These are phyloP conservation scores for Clanis bilineata DNA, from an alignment of 2,888 invertebrate species.

Conservation along the genomic window DNA sequence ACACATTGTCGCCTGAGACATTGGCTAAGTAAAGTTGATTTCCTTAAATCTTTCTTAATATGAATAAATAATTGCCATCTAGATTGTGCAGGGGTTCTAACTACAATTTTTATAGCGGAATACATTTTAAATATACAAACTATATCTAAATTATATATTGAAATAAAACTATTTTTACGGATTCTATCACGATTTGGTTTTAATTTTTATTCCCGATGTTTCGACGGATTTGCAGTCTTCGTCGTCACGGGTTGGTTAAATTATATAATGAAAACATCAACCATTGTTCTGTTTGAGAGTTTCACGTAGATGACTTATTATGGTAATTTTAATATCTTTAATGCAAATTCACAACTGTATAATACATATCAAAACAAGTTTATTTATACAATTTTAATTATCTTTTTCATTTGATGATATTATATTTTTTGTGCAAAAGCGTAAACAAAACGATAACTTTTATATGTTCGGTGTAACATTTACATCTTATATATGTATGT, in stretches of 20 bases:
- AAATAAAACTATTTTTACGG: no score
- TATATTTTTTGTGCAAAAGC: neutral
- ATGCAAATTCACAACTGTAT: neutral
- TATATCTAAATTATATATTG: no score
- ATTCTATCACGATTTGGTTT: no score
- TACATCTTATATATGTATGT: neutral
- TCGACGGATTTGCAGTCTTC: no score
- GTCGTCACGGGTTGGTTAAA: neutral
- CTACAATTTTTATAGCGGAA: slow-evolving; percentile 16
- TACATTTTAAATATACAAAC: neutral
- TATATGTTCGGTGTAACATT: neutral
- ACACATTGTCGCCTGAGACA: no score
- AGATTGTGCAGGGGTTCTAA: slow-evolving; percentile 30
- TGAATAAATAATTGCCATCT: slow-evolving; percentile 63
- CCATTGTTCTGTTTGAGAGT: slow-evolving; percentile 10
- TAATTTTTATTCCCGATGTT: no score
- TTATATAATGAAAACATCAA: neutral
- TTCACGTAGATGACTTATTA: neutral
- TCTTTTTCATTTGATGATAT: neutral
- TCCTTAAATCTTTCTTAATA: no score
- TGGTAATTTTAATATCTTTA: neutral
- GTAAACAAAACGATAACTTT: neutral
- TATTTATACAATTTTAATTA: neutral
- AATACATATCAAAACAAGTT: neutral
- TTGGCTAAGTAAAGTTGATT: no score